phyloP scores from a whole-genome alignment of 2,113 vertebrate species.

The Castor canadensis region DNA sequence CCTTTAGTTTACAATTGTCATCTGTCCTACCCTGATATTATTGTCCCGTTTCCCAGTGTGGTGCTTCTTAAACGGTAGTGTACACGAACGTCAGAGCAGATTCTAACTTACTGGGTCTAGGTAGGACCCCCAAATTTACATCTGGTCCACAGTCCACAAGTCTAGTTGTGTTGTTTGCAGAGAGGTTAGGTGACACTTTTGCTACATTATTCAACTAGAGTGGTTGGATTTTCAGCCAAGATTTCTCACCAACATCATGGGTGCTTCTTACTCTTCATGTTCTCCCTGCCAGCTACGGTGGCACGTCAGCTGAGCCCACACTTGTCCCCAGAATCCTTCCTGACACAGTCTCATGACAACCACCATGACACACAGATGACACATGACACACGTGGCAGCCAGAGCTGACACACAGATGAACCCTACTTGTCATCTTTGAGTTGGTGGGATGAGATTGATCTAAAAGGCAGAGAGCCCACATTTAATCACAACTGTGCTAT shows the following conservation, averaged over 20 bases:
- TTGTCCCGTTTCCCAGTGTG: neutral
- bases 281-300: neutral
- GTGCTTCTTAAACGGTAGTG: neutral
- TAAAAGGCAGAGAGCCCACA: neutral
- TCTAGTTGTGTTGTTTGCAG: accelerated
- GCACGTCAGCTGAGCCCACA: neutral
- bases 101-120: neutral
- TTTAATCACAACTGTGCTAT: neutral
- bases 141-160: neutral
- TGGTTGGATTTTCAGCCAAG: neutral
- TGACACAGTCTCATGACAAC: neutral
- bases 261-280: neutral
- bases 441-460: neutral
- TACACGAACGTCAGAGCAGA: neutral
- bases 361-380: too few species aligned
- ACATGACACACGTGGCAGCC: too few species aligned
- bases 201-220: neutral
- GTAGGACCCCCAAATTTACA: too few species aligned
- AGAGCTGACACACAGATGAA: neutral
- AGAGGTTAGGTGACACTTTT: neutral
- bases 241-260: neutral
- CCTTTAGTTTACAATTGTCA: neutral
- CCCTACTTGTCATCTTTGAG: neutral
- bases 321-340: neutral
- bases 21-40: neutral